These are phyloP conservation scores for Drosophila nebulosa DNA, from an alignment of 1,140 invertebrate genomes.

Conservation along the genomic window DNA sequence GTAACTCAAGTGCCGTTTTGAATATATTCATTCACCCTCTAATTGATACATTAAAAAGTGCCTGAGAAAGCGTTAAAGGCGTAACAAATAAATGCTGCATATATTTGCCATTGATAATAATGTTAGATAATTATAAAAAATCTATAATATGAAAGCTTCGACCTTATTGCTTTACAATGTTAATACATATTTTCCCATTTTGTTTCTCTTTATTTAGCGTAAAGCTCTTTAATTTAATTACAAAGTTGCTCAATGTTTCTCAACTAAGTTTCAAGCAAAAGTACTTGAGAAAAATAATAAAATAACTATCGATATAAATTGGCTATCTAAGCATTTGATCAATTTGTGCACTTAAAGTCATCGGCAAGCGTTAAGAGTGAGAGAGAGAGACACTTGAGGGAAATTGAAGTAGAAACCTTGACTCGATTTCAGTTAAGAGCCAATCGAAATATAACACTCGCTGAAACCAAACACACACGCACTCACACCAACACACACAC, in stretches of 20 bases:
- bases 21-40: too few relatives aligned
- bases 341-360: slow-evolving; percentile 20
- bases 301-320: slow-evolving; percentile 5
- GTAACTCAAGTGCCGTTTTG: too few relatives aligned
- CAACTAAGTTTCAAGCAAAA: neutral
- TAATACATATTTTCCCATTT: too few relatives aligned
- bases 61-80: too few relatives aligned
- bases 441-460: slow-evolving; percentile 14
- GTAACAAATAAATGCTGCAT: too few relatives aligned
- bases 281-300: neutral
- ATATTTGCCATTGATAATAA: too few relatives aligned
- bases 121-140: too few relatives aligned
- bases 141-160: too few relatives aligned
- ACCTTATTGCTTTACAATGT: too few relatives aligned
- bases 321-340: neutral
- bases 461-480: neutral
- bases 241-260: neutral
- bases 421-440: slow-evolving; percentile 18
- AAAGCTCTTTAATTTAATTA: neutral
- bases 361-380: slow-evolving; percentile 10
- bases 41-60: too few relatives aligned
- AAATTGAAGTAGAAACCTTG: slow-evolving; percentile 20
- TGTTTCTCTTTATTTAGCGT: neutral
- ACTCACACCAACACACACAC: neutral
- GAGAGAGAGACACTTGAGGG: slow-evolving; percentile 17